Conservation (phyloP, 2,113 vertebrate genomes). For the Spea bombifrons region DNA sequence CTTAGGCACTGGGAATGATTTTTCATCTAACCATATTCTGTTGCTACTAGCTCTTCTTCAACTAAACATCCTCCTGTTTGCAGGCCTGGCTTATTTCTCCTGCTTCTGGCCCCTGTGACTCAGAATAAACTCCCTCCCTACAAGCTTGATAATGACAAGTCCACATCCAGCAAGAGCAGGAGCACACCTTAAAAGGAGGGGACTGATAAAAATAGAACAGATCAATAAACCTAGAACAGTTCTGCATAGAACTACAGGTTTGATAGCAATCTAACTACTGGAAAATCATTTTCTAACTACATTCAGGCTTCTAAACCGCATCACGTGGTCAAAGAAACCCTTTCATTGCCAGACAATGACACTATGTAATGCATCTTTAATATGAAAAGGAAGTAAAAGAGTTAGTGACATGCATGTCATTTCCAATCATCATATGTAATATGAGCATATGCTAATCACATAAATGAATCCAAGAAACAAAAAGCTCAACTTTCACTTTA, state of each 20-base stretch:
- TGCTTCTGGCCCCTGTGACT: constrained; percentile 11
- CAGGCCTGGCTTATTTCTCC: constrained; percentile 34
- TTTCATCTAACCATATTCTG: accelerated
- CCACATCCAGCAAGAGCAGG: constrained; percentile 48
- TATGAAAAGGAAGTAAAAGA: too few species aligned
- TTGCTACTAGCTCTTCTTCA: not conserved
- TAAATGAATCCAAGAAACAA: too few species aligned
- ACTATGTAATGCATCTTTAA: too few species aligned
- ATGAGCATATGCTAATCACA: too few species aligned
- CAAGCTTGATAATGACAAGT: constrained; percentile 51
- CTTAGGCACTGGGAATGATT: constrained; percentile 4
- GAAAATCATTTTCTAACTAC: too few species aligned
- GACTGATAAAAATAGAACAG: constrained; percentile 56
- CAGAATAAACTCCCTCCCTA: constrained; percentile 47
- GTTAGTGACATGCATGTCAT: too few species aligned
- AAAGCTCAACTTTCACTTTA: too few species aligned
- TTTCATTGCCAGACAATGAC: too few species aligned
- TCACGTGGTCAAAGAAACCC: too few species aligned
- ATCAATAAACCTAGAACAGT: constrained; percentile 23
- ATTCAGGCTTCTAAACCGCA: too few species aligned
- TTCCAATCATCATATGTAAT: too few species aligned
- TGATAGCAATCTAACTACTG: constrained; percentile 22
- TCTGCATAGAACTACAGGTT: not conserved
- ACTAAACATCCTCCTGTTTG: constrained; percentile 22
- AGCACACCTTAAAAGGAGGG: constrained; percentile 61